A percentile compares a stretch with the other conserved stretches of the same genome.
phyloP scores from a whole-genome alignment of 2,888 invertebrate species.

The Machimus atricapillus region DNA sequence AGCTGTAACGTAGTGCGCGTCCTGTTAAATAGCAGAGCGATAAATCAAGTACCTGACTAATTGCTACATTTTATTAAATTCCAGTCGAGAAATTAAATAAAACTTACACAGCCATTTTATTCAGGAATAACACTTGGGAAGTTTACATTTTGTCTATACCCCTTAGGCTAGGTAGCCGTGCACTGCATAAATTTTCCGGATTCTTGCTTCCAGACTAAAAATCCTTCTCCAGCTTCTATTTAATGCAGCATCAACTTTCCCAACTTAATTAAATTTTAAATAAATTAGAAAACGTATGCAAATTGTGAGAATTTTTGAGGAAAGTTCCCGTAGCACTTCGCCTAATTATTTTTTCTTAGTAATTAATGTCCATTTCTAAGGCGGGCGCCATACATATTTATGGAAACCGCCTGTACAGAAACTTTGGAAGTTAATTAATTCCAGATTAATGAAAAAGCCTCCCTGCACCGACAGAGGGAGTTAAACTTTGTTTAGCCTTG shows the following conservation, averaged over 20 bases:
- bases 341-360: conserved; percentile 16
- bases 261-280: conserved; percentile 30
- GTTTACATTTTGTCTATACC: background rate
- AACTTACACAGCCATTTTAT: background rate
- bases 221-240: conserved; percentile 1
- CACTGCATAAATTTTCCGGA: conserved; percentile 23
- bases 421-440: conserved; percentile 10
- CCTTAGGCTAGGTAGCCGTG: background rate
- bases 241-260: conserved; percentile 17
- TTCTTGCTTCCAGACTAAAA: conserved; percentile 6
- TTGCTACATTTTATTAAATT: background rate
- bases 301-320: background rate
- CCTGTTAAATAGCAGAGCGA: background rate
- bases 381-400: background rate
- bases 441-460: conserved; percentile 7
- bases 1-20: background rate
- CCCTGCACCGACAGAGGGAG: background rate
- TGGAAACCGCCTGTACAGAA: background rate
- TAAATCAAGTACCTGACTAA: background rate
- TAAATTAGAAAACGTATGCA: conserved; percentile 27
- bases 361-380: conserved; percentile 13
- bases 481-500: background rate
- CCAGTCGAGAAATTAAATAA: background rate
- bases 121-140: background rate
- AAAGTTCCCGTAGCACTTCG: background rate